Percentiles rank a stretch among this genome's conserved stretches.
Conservation (phyloP, 30 jellyfish, hydroid and myxozoan species). For the Haliclystus octoradiatus region DNA sequence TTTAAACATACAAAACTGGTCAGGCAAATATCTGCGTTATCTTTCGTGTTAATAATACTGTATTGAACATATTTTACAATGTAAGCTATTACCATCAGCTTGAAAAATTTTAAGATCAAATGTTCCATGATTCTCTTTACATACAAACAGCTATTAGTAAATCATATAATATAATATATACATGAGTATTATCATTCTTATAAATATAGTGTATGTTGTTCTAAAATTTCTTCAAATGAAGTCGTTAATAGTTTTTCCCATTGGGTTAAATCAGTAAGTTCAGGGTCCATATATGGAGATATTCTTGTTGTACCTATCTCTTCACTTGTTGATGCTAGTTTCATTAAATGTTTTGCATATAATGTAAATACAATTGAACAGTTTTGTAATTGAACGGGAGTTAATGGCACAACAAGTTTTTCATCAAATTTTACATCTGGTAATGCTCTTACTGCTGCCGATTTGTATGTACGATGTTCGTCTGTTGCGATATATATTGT, state of each 20-base stretch:
- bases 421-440: constrained; percentile 57
- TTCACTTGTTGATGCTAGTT: constrained; percentile 26
- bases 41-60: too few relatives aligned
- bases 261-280: constrained; percentile 25
- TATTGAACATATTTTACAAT: too few relatives aligned
- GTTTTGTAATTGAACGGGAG: constrained; percentile 37
- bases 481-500: constrained; percentile 41
- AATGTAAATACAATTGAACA: constrained; percentile 27
- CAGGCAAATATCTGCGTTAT: too few relatives aligned
- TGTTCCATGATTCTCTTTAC: too few relatives aligned
- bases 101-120: too few relatives aligned
- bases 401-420: constrained; percentile 17
- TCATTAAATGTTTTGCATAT: constrained; percentile 37
- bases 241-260: constrained; percentile 76
- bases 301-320: not conserved
- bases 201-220: constrained; percentile 41
- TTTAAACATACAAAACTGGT: too few relatives aligned
- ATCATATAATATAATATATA: too few relatives aligned
- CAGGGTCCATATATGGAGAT: not conserved
- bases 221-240: constrained; percentile 63
- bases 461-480: constrained; percentile 32
- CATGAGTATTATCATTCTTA: too few relatives aligned
- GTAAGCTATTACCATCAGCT: too few relatives aligned
- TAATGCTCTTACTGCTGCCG: constrained; percentile 40
- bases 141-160: too few relatives aligned